Evolutionary conservation across 2,888 invertebrate species (phyloP), one percentile per base, ranked within the genome.

Genomic region (Perdita meconis): DNA sequence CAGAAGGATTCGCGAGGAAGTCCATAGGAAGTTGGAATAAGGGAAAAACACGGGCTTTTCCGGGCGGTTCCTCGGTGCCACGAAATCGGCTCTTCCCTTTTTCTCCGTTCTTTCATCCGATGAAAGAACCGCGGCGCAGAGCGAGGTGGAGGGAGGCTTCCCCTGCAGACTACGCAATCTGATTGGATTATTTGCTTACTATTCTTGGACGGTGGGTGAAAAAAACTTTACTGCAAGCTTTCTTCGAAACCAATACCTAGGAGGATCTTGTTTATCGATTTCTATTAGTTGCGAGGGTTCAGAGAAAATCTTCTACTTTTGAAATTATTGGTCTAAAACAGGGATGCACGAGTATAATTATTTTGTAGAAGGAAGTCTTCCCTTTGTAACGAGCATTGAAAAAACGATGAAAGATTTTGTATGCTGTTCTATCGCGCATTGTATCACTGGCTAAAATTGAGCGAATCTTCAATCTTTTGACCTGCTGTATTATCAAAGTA

Each of bases 131-230:
- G 68, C 59, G 72, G 59, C 24, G 68, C 53, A 65, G 47, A 42
- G 47, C 56, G 55, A 24, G 36, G 47, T n/a, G 44, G 44, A 22
- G 44, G 44, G 8, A 26, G 55, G 26, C 53, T 56, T 51, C 51
- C 59, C 40, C 44, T 64, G 40, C 50, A 66, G 70, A 79, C 67
- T 68, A 77, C 65, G 67, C 59, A 51, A 64, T 65, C 79, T 88
- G 87, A 89, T 89, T 89, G 87, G 85, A 89, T 88, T 89, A 89
- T 89, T 89, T 88, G 87, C 85, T 85, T 83, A 82, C 84, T 83
- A 73, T 76, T 82, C 68, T 79, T 69, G 79, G 66, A 75, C 80
- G n/a, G 64, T 64, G 64, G 68, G 70, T 72, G n/a, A n/a, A n/a
- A n/a, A n/a, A n/a, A 79, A 66, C 51, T 30, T 40, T 68, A 72